These are phyloP conservation scores for Poeciliopsis gracilis DNA, from an alignment of 2,797 vertebrate species.

Conservation along the genomic window DNA sequence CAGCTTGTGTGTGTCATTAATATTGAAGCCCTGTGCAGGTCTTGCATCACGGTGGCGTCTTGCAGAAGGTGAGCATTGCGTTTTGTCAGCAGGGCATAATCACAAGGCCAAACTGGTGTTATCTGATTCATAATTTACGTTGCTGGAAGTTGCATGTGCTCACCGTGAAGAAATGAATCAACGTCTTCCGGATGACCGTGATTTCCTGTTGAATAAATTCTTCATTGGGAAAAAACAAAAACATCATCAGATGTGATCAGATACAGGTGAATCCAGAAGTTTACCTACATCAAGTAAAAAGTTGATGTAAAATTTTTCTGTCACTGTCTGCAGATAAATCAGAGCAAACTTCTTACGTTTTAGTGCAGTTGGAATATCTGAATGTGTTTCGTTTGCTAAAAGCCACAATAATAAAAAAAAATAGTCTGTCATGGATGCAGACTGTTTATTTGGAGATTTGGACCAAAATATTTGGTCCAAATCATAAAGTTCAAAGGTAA, in stretches of 20 bases:
- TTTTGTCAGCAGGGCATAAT: slow-evolving; percentile 36
- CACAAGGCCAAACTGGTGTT: slow-evolving; percentile 28
- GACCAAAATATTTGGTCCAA: too few species aligned
- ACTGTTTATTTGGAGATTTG: too few species aligned
- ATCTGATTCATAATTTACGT: slow-evolving; percentile 46
- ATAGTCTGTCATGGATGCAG: too few species aligned
- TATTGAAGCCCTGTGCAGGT: slow-evolving; percentile 34
- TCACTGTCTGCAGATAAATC: too few species aligned
- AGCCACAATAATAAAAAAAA: too few species aligned
- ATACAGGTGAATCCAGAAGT: too few species aligned
- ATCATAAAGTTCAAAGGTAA: too few species aligned
- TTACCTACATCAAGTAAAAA: too few species aligned
- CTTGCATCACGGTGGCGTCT: slow-evolving; percentile 21
- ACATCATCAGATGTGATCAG: background rate
- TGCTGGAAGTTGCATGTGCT: slow-evolving; percentile 6
- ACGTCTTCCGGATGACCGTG: background rate
- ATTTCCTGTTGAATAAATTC: slow-evolving; percentile 12
- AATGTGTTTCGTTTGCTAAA: too few species aligned
- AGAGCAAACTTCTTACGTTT: too few species aligned
- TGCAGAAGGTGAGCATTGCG: slow-evolving; percentile 42
- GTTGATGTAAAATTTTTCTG: too few species aligned
- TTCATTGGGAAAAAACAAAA: background rate
- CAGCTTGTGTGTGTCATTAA: slow-evolving; percentile 45
- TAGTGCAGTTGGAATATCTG: too few species aligned
- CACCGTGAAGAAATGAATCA: slow-evolving; percentile 18